Evolutionary conservation across 2,113 vertebrate species (phyloP).

Genomic region (Phoenicopterus ruber): DNA sequence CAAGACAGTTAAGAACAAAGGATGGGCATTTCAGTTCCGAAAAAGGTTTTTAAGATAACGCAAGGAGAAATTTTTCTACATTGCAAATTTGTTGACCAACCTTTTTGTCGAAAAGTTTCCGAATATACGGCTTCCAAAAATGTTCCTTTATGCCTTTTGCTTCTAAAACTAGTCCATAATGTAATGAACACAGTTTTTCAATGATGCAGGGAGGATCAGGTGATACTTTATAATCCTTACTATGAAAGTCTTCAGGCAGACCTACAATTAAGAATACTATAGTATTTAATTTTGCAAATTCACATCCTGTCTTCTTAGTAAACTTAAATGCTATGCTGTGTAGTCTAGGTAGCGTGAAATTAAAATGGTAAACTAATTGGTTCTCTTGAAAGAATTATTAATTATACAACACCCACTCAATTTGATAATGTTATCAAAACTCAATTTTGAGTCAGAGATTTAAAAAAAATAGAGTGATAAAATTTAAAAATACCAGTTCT

Average conservation of each 20-base stretch:
- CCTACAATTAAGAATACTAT: constrained; percentile 65
- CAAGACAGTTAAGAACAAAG: constrained; percentile 17
- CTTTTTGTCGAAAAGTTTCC: constrained; percentile 92
- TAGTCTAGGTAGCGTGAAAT: background rate
- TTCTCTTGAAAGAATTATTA: background rate
- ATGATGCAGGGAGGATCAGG: constrained; percentile 86
- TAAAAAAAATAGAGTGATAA: background rate
- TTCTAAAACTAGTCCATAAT: constrained; percentile 90
- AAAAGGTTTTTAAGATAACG: background rate
- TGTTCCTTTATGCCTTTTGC: constrained; percentile 96
- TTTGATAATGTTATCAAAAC: background rate
- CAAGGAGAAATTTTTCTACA: background rate
- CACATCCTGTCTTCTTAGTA: background rate
- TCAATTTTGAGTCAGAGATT: background rate
- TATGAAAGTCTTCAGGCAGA: constrained; percentile 84
- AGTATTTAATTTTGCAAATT: background rate
- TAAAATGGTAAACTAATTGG: background rate
- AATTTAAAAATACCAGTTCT: background rate
- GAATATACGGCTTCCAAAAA: constrained; percentile 95
- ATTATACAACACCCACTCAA: background rate
- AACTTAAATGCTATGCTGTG: background rate
- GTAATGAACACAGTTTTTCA: constrained; percentile 87
- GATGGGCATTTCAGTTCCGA: background rate
- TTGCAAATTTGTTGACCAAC: constrained; percentile 58
- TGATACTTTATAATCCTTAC: constrained; percentile 82